Base-by-base conservation (phyloP, 1,140 invertebrate genomes). In the Eulimnadia texana region DNA sequence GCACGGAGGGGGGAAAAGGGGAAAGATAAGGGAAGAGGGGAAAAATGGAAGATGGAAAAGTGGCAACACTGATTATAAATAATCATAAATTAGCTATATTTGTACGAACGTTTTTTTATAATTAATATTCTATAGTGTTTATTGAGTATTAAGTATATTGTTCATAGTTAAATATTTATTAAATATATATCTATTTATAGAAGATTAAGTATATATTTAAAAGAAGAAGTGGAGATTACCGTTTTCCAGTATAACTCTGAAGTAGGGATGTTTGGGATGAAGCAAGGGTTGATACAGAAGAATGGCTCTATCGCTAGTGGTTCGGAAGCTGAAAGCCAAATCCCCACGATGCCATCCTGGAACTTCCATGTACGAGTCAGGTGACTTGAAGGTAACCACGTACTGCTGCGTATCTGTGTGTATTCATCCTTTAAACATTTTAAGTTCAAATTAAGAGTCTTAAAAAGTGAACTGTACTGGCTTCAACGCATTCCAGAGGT, bases 381-480 rank as follows among this genome's bases (percentile, higher is more conserved):
- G 88, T 9, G 89, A 91, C 55, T 89, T 93, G 68, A 95, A 93
- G 3, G 91, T 95, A 1, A 95, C 89, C 0, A 92, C 89, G 72
- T 91, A 92, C 66, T 88, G 82, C 72, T 93, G 89, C 1, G 89
- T 93, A 72, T 92, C 89, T 92, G 68, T 63, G 75, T 74, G 51
- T 27, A 60, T 54, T 0, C 20, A 23, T 27, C n/a, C n/a, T 33
- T 22, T 19, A 24, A n/a, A n/a, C n/a, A n/a, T n/a, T n/a, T n/a
- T n/a, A n/a, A n/a, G n/a, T n/a, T n/a, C n/a, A n/a, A n/a, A n/a
- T n/a, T n/a, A n/a, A n/a, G n/a, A n/a, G n/a, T n/a, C n/a, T n/a
- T n/a, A n/a, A n/a, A n/a, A n/a, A n/a, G n/a, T n/a, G 19, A 51
- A 50, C 25, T 42, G 33, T 76, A 93, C 91, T 92, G 61, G 89